These are phyloP conservation scores for Pasiphila rectangulata DNA, from an alignment of 2,888 invertebrate species.

Conservation along the genomic window DNA sequence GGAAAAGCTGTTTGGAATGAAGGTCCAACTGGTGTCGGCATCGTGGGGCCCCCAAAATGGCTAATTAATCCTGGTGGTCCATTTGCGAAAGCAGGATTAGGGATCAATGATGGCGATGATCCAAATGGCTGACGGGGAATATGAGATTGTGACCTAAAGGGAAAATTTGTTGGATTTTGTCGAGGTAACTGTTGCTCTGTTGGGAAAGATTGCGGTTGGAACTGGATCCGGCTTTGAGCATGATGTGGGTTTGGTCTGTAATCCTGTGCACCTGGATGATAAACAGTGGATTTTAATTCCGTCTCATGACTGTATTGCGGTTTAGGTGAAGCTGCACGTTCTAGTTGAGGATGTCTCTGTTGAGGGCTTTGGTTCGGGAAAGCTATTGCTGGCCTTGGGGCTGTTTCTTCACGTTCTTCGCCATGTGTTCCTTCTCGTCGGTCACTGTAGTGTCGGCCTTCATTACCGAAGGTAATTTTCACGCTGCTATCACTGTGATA, in stretches of 20 bases:
- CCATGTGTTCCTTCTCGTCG: slow-evolving; percentile 57
- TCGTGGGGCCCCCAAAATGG: slow-evolving; percentile 54
- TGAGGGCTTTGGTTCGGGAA: slow-evolving; percentile 63
- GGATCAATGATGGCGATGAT: slow-evolving; percentile 50
- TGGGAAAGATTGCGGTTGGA: slow-evolving; percentile 64
- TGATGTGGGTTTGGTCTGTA: slow-evolving; percentile 56
- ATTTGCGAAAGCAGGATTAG: slow-evolving; percentile 55
- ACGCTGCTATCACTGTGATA: slow-evolving; percentile 91
- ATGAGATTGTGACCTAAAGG: slow-evolving; percentile 62
- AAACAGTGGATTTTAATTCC: slow-evolving; percentile 44
- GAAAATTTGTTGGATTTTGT: slow-evolving; percentile 63
- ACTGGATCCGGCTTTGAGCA: slow-evolving; percentile 72
- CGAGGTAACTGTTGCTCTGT: slow-evolving; percentile 71
- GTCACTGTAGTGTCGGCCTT: slow-evolving; percentile 73
- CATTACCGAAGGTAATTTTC: slow-evolving; percentile 89
- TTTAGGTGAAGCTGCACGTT: slow-evolving; percentile 55
- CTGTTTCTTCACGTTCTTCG: slow-evolving; percentile 82
- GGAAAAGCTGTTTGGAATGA: slow-evolving; percentile 57
- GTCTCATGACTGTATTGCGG: slow-evolving; percentile 48
- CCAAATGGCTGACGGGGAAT: slow-evolving; percentile 59
- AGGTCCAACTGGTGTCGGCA: slow-evolving; percentile 57
- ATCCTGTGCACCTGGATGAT: slow-evolving; percentile 46
- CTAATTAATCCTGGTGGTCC: slow-evolving; percentile 52
- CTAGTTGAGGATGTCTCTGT: slow-evolving; percentile 46
- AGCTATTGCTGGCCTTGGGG: slow-evolving; percentile 83